Percentiles rank a stretch among this genome's conserved stretches.
Conservation (phyloP, 2,888 invertebrate species). For the Drosophila limbata region DNA sequence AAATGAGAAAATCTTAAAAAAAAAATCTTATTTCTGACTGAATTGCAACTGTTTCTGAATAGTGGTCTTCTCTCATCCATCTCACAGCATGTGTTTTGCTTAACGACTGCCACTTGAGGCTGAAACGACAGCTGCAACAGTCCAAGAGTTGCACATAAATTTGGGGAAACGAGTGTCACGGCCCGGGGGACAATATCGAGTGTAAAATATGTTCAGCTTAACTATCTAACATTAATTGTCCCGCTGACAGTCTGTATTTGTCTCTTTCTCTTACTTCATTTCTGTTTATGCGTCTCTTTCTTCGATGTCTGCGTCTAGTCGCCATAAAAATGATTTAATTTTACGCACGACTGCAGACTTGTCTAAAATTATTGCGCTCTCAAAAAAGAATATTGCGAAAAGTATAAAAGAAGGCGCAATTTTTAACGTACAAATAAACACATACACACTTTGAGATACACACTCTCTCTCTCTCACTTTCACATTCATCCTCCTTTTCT, state of each 20-base stretch:
- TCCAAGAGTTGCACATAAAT: constrained; percentile 60
- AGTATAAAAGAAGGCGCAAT: constrained; percentile 17
- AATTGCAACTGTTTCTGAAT: constrained; percentile 43
- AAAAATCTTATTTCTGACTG: constrained; percentile 11
- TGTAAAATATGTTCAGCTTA: constrained; percentile 54
- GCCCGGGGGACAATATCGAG: constrained; percentile 38
- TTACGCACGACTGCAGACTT: constrained; percentile 66
- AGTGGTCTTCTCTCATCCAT: constrained; percentile 19
- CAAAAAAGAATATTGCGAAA: constrained; percentile 7
- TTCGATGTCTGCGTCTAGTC: constrained; percentile 36
- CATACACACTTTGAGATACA: background rate
- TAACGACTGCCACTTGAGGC: constrained; percentile 56
- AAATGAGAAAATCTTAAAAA: constrained; percentile 18
- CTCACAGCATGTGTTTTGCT: constrained; percentile 54
- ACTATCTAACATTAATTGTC: constrained; percentile 64
- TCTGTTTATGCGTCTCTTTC: background rate
- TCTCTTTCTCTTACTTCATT: background rate
- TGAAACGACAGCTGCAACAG: constrained; percentile 31
- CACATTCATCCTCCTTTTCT: background rate
- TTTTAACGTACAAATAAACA: constrained; percentile 23
- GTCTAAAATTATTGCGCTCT: constrained; percentile 48
- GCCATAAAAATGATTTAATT: constrained; percentile 79
- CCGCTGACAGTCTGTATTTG: constrained; percentile 32
- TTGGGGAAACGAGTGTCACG: constrained; percentile 20
- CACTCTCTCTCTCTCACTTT: background rate